phyloP scores from a whole-genome alignment of 1,140 invertebrate genomes.

The Phymastichus coffea region DNA sequence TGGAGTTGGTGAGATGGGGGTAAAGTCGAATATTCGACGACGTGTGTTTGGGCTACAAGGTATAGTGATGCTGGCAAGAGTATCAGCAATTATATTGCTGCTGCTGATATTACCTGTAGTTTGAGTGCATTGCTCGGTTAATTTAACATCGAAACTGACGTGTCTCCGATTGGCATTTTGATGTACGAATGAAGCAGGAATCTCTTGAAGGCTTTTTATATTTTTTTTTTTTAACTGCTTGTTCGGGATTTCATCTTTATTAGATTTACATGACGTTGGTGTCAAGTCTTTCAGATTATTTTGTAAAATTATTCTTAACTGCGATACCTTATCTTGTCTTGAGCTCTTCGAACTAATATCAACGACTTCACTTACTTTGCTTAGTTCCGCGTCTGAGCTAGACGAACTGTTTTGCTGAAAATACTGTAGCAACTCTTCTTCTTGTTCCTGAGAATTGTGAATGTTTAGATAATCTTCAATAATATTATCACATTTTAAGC shows the following conservation, averaged over 20 bases:
- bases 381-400: slow-evolving; percentile 47
- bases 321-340: slow-evolving; percentile 68
- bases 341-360: slow-evolving; percentile 40
- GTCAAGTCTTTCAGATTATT: slow-evolving; percentile 61
- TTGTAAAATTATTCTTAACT: slow-evolving; percentile 69
- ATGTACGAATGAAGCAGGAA: no score
- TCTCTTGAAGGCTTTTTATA: no score
- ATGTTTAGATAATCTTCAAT: slow-evolving; percentile 76
- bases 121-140: slow-evolving; percentile 48
- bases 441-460: slow-evolving; percentile 74
- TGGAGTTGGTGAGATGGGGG: slow-evolving; percentile 77
- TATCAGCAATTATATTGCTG: background rate
- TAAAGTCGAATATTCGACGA: slow-evolving; percentile 79
- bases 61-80: slow-evolving; percentile 52
- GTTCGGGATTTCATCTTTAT: no score
- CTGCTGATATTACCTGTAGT: slow-evolving; percentile 18
- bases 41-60: slow-evolving; percentile 65
- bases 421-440: slow-evolving; percentile 77
- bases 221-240: no score
- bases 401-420: slow-evolving; percentile 63
- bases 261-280: no score
- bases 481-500: slow-evolving; percentile 74
- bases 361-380: slow-evolving; percentile 30
- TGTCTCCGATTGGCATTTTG: no score
- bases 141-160: slow-evolving; percentile 64